Base-by-base conservation (phyloP, 2,888 invertebrate genomes). In the Parnassius smintheus region DNA sequence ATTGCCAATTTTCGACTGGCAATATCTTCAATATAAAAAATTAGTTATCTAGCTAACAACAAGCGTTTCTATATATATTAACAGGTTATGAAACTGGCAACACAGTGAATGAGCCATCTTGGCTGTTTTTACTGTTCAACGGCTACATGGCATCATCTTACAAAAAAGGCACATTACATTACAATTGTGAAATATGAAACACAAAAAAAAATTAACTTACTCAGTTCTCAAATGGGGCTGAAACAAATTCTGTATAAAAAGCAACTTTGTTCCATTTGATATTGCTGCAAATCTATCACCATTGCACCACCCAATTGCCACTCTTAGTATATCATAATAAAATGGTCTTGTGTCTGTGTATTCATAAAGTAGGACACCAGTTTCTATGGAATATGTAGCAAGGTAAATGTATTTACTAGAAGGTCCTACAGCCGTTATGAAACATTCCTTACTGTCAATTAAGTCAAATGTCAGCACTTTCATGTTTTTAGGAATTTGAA, bases 231-330 rank as follows among this genome's bases (percentile, higher is more conserved):
- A 45, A 72, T 85, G 81, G 48, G 86, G 84, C 61, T 84, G 75
- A 11, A 77, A 68, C 56, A 91, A 70, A 71, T 90, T 87, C 69
- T 90, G 91, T 49, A 92, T 77, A 59, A 73, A 83, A 25, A 92
- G 69, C 58, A 61, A 73, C 68, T 78, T 82, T 1, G 86, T 83
- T 45, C 88, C 91, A 76, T 91, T 90, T 25, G 77, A 75, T 22
- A 92, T 72, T 11, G 90, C 91, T 52, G 84, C 92, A 82, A 82
- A 88, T 71, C 76, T 78, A 18, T 87, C 83, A 35, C 83, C 82
- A 56, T 85, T 76, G 62, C 80, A 86, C 74, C 78, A 79, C 9
- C 92, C 92, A n/a, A 92, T 64, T 0, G 89, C 79, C 0, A 90
- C 85, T 59, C 76, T 74, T 10, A 89, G 68, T 68, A 89, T 72